Evolutionary conservation across 2,797 vertebrate genomes (phyloP).

Genomic region (Bufotes viridis): DNA sequence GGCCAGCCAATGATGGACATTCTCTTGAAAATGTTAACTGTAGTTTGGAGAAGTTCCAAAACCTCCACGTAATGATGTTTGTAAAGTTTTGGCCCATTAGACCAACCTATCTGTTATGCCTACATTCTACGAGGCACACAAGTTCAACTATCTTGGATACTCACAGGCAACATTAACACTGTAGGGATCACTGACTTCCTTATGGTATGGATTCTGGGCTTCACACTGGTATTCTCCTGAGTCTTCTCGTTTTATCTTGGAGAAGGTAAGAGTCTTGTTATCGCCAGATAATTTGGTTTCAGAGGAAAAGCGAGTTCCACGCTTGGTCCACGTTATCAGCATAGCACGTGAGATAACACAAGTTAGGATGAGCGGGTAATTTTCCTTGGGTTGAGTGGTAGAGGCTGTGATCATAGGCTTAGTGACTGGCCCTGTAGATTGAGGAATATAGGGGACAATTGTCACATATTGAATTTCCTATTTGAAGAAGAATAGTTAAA

Average conservation of each 20-base stretch:
- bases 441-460: too few species aligned
- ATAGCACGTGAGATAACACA: neutral
- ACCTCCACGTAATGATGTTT: too few species aligned
- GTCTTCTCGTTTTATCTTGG: neutral
- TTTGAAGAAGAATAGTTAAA: too few species aligned
- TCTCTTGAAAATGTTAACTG: too few species aligned
- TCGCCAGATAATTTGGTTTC: neutral
- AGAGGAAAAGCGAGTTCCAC: neutral
- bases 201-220: neutral
- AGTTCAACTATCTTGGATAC: too few species aligned
- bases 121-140: too few species aligned
- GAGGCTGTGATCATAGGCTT: neutral
- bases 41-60: too few species aligned
- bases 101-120: too few species aligned
- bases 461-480: too few species aligned
- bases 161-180: neutral
- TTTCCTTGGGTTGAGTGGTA: neutral
- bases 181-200: neutral
- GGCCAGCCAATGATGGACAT: too few species aligned
- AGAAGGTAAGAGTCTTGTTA: neutral
- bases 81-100: too few species aligned
- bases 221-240: neutral
- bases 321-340: neutral
- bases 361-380: neutral
- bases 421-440: neutral